A percentile compares a stretch with the other conserved stretches of the same genome.
phyloP scores from a whole-genome alignment of 2,113 vertebrate species.

The Pterocles orientalis region DNA sequence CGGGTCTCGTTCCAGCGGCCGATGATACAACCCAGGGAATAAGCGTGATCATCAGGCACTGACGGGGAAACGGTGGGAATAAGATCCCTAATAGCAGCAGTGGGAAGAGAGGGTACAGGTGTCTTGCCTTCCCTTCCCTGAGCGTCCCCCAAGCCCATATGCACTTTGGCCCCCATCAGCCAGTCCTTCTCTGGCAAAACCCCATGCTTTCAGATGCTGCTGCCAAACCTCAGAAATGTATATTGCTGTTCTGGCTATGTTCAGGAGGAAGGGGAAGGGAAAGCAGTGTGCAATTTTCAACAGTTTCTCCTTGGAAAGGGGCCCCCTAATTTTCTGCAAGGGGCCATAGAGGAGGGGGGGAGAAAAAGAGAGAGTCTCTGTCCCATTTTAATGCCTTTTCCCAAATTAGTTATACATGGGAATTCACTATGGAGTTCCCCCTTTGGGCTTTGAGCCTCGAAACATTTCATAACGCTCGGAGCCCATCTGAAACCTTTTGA shows the following conservation, averaged over 20 bases:
- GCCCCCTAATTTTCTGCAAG: conserved; percentile 74
- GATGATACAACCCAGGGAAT: background rate
- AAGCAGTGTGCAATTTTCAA: conserved; percentile 70
- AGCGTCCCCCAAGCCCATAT: background rate
- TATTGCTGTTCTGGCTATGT: conserved; percentile 74
- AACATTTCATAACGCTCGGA: conserved; percentile 37
- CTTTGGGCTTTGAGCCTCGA: conserved; percentile 53
- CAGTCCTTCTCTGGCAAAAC: conserved; percentile 65
- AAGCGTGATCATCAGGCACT: background rate
- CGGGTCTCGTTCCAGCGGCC: background rate
- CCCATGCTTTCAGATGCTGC: conserved; percentile 60
- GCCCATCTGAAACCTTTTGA: conserved; percentile 44
- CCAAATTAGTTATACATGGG: conserved; percentile 46
- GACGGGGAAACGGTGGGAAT: background rate
- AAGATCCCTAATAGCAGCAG: background rate
- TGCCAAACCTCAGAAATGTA: conserved; percentile 79
- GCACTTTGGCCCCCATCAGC: conserved; percentile 62
- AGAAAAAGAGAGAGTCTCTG: conserved; percentile 27
- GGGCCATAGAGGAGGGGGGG: conserved; percentile 45
- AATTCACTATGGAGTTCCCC: conserved; percentile 42
- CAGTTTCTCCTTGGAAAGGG: conserved; percentile 66
- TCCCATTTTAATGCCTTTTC: conserved; percentile 56
- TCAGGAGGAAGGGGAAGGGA: conserved; percentile 67
- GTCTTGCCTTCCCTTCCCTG: background rate
- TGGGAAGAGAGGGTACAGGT: conserved; percentile 42